These are phyloP conservation scores for Drymodes brunneopygia DNA, from an alignment of 2,113 vertebrate genomes.

Conservation along the genomic window DNA sequence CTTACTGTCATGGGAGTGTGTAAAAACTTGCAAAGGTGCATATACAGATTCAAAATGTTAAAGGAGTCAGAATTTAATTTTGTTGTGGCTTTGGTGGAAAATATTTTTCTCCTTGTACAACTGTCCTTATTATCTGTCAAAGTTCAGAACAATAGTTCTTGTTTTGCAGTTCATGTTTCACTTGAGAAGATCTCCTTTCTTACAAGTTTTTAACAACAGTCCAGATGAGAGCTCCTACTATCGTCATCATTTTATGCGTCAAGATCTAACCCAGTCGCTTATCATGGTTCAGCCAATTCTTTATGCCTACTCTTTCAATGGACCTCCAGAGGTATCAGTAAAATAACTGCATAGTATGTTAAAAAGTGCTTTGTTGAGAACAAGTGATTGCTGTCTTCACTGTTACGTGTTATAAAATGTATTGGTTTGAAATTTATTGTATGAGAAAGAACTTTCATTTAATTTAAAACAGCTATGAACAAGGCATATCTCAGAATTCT, in stretches of 20 bases:
- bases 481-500: not conserved
- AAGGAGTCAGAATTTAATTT: not conserved
- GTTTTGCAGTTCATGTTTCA: constrained; percentile 96
- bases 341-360: not conserved
- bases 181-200: constrained; percentile 94
- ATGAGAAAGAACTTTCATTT: not conserved
- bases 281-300: constrained; percentile 98
- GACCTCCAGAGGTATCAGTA: constrained; percentile 88
- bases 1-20: not conserved
- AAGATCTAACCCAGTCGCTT: constrained; percentile 94
- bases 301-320: constrained; percentile 94
- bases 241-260: constrained; percentile 94
- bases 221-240: constrained; percentile 97
- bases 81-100: not conserved
- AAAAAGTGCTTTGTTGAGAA: not conserved
- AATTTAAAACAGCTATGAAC: not conserved
- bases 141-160: not conserved
- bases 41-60: not conserved
- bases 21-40: not conserved
- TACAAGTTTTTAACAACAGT: constrained; percentile 99
- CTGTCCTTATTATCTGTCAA: not conserved
- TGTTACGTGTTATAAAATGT: not conserved
- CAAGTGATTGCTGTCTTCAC: not conserved
- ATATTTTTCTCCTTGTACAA: not conserved
- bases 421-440: not conserved